phyloP scores from a whole-genome alignment of 1,140 invertebrate genomes.

The Saccostrea glomerata region DNA sequence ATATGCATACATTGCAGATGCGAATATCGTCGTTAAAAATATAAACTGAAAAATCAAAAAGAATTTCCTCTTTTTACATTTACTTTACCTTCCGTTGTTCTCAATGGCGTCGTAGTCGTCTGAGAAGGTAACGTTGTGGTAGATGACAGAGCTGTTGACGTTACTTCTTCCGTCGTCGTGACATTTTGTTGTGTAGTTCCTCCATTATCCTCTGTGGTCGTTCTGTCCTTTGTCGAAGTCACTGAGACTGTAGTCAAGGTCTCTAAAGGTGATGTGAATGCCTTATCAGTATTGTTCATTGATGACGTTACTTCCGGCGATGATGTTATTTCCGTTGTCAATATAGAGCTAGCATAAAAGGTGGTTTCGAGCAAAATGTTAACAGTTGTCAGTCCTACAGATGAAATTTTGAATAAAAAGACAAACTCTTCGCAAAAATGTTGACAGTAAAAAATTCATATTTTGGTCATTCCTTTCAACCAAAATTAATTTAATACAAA shows the following conservation, averaged over 20 bases:
- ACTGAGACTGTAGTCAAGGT: background rate
- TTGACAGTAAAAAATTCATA: too few species aligned
- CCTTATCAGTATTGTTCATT: background rate
- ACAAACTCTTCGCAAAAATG: background rate
- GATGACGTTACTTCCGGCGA: background rate
- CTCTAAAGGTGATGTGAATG: background rate
- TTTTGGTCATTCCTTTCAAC: too few species aligned
- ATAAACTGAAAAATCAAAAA: too few species aligned
- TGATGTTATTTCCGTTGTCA: background rate
- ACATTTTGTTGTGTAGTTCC: background rate
- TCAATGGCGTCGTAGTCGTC: background rate
- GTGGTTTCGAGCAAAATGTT: background rate
- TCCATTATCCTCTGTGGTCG: background rate
- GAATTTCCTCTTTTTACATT: background rate
- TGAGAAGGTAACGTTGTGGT: background rate
- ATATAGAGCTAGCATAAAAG: background rate
- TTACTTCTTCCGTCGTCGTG: background rate
- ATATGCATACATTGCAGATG: too few species aligned
- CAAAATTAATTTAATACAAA: background rate
- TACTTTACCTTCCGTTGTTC: background rate
- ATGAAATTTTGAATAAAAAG: background rate
- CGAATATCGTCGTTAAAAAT: too few species aligned
- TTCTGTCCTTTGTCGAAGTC: background rate
- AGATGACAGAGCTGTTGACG: background rate
- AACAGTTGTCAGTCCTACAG: background rate